Conservation (phyloP, 2,888 invertebrate genomes). For the Crocallis elinguaria region DNA sequence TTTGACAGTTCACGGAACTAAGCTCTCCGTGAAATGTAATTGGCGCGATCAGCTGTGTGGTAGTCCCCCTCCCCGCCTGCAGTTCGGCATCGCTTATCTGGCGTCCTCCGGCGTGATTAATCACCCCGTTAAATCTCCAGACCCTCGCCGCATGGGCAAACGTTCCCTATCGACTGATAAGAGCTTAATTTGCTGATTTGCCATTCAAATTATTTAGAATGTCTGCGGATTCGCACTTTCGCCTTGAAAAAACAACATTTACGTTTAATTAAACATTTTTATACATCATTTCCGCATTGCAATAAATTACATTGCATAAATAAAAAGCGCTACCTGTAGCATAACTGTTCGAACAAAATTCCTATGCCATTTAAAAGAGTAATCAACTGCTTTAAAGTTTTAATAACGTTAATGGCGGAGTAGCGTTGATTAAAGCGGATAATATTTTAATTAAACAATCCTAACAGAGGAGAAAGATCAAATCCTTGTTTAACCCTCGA, state of each 20-base stretch:
- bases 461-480: constrained; percentile 59
- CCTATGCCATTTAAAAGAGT: constrained; percentile 32
- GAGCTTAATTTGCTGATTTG: constrained; percentile 40
- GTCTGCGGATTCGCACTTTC: constrained; percentile 10
- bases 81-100: constrained; percentile 61
- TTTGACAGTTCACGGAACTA: constrained; percentile 36
- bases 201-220: constrained; percentile 35
- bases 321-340: constrained; percentile 2
- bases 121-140: constrained; percentile 66
- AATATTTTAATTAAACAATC: constrained; percentile 64
- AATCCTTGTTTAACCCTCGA: constrained; percentile 55
- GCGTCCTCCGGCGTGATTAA: constrained; percentile 71
- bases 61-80: constrained; percentile 37
- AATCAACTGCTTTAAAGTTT: constrained; percentile 43
- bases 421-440: constrained; percentile 57
- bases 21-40: constrained; percentile 47
- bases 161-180: constrained; percentile 53
- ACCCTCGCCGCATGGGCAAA: constrained; percentile 58
- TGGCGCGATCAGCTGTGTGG: constrained; percentile 58
- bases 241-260: constrained; percentile 21
- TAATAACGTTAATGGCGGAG: constrained; percentile 47
- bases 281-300: constrained; percentile 12
- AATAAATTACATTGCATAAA: constrained; percentile 17
- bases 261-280: constrained; percentile 6
- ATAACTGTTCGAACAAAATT: constrained; percentile 20